Evolutionary conservation across 2,797 vertebrate species (phyloP), one percentile per base, ranked within the genome.

Genomic region (Naso thynnoides): DNA sequence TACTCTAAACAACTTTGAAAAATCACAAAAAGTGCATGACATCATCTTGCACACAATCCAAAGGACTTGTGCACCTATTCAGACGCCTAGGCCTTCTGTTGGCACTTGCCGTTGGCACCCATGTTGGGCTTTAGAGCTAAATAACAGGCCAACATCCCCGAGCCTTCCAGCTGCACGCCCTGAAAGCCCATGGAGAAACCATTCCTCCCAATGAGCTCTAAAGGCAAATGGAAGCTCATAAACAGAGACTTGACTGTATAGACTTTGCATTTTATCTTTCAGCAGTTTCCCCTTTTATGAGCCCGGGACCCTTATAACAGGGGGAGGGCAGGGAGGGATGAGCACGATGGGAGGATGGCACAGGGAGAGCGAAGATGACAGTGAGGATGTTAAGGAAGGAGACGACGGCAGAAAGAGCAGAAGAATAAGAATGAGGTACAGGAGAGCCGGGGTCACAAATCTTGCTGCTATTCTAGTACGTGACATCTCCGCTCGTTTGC

Each of bases 401-500:
- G 81, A 65, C 33, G 76, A 52, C 42, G 79, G 82, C 73, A 67
- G 69, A 73, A 70, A 80, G 72, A 76, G 85, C 55, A 75, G 76
- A 68, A 61, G 87, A 92, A 92, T 88, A 91, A 88, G 88, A 90
- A 91, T 85, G 86, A 89, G 76, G 78, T 55, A 68, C 85, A 88
- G 89, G 78, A 86, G 87, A 88, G 91, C 92, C 90, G 91, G 93
- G 96, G 96, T 97, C 97, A 97, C 97, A 99, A 98, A 99, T 98
- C 97, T 98, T 93, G 95, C 96, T 94, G 97, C 96, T 97, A 97
- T 98, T 98, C 96, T 96, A 96, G 95, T 95, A 95, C 95, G 96
- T 97, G 97, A 98, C 97, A 97, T 96, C 96, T 97, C 95, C 88
- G 93, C 97, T 98, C 97, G 96, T 98, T 99, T 97, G 97, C 94